A percentile compares a stretch with the other conserved stretches of the same genome.
Evolutionary conservation across 2,797 vertebrate species (phyloP).

Genomic region (Cacajao melanocephalus): DNA sequence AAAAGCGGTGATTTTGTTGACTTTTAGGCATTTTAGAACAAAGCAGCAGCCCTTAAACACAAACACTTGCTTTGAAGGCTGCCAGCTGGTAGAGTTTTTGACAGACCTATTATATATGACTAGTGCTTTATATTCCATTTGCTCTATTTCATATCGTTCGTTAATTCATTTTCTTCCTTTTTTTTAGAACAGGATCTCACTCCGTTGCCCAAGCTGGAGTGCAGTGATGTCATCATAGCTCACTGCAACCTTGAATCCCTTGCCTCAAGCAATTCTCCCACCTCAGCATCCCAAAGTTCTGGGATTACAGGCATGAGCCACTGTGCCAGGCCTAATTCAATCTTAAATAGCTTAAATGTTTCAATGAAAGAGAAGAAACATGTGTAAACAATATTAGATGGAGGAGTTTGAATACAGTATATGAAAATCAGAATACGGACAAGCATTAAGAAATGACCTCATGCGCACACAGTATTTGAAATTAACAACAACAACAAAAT

Average conservation of each 20-base stretch:
- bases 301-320: no score
- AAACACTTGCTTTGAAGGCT: background rate
- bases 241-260: no score
- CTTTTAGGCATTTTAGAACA: slow-evolving; percentile 2
- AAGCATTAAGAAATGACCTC: background rate
- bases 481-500: background rate
- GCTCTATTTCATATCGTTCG: background rate
- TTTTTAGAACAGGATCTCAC: no score
- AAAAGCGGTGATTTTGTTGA: background rate
- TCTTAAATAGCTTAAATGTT: background rate
- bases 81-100: background rate
- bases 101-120: background rate
- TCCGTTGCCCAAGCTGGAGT: no score
- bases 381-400: background rate
- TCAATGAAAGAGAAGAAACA: background rate
- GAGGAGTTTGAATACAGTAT: background rate
- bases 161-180: background rate
- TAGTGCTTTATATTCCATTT: background rate
- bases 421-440: background rate
- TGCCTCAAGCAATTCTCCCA: no score
- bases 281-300: no score
- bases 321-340: no score
- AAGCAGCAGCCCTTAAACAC: background rate
- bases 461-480: background rate
- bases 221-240: no score